phyloP scores from a whole-genome alignment of 2,797 vertebrate genomes.

The Gallinago stenura region DNA sequence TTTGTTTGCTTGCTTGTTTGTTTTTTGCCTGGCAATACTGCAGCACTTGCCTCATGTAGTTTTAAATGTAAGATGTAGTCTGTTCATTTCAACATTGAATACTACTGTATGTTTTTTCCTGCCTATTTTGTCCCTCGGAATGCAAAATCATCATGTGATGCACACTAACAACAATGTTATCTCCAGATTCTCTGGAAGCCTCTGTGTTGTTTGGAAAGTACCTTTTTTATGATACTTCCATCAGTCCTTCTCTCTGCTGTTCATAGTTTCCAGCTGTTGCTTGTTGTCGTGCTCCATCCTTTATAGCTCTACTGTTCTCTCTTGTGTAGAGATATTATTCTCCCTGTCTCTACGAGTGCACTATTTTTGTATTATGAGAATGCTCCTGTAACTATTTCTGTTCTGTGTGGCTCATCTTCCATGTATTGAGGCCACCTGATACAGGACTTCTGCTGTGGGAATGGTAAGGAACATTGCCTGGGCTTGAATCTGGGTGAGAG shows the following conservation, averaged over 20 bases:
- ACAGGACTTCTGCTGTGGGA: background rate
- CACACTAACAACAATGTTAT: background rate
- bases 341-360: background rate
- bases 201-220: background rate
- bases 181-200: background rate
- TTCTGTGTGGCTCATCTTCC: conserved; percentile 33
- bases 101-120: background rate
- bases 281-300: background rate
- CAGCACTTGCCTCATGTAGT: background rate
- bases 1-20: too few relatives aligned
- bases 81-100: background rate
- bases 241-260: background rate
- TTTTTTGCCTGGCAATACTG: background rate
- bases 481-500: background rate
- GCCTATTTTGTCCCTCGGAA: background rate
- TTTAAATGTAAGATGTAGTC: background rate
- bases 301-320: background rate
- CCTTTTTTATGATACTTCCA: background rate
- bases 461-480: background rate
- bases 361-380: conserved; percentile 28
- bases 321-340: background rate
- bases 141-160: background rate
- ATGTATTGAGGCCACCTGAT: conserved; percentile 9
- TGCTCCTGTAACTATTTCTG: conserved; percentile 22
- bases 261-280: background rate